Evolutionary conservation across 1,140 invertebrate species (phyloP).

Genomic region (Scaptodrosophila lebanonensis): DNA sequence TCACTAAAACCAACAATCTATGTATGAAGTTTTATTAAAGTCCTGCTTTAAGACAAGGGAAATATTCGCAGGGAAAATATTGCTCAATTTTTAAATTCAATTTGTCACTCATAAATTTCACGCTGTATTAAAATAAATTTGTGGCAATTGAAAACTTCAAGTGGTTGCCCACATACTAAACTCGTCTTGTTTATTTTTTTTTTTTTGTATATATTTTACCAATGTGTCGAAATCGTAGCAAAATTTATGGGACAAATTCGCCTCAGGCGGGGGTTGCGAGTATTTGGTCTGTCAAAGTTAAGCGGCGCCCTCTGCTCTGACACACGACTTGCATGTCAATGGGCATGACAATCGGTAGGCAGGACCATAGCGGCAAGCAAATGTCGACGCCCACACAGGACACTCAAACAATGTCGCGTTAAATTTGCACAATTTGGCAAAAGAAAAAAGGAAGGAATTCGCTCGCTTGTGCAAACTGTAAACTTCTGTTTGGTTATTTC

Average conservation of each 20-base stretch:
- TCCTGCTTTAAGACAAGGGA: no score
- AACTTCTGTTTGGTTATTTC: slow-evolving; percentile 51
- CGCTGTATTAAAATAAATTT: slow-evolving; percentile 71
- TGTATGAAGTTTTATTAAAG: no score
- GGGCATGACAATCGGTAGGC: slow-evolving; percentile 22
- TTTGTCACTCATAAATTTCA: slow-evolving; percentile 75
- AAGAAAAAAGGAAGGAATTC: no score
- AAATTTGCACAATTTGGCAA: slow-evolving; percentile 65
- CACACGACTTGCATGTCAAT: slow-evolving; percentile 71
- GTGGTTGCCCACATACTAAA: slow-evolving; percentile 21
- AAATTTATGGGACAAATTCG: slow-evolving; percentile 58
- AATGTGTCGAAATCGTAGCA: slow-evolving; percentile 43
- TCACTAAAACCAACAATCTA: no score
- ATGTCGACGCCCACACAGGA: neutral
- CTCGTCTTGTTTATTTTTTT: slow-evolving; percentile 13
- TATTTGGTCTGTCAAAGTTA: slow-evolving; percentile 63
- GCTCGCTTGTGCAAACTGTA: slow-evolving; percentile 51
- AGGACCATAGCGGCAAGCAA: slow-evolving; percentile 7
- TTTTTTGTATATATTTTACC: slow-evolving; percentile 23
- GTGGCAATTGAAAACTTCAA: slow-evolving; percentile 59
- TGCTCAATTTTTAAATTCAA: slow-evolving; percentile 61
- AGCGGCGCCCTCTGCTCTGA: slow-evolving; percentile 66
- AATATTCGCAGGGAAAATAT: no score
- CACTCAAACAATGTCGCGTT: slow-evolving; percentile 57
- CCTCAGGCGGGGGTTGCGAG: slow-evolving; percentile 12